Evolutionary conservation across 2,888 invertebrate species (phyloP).

Genomic region (Macrophya annulata): DNA sequence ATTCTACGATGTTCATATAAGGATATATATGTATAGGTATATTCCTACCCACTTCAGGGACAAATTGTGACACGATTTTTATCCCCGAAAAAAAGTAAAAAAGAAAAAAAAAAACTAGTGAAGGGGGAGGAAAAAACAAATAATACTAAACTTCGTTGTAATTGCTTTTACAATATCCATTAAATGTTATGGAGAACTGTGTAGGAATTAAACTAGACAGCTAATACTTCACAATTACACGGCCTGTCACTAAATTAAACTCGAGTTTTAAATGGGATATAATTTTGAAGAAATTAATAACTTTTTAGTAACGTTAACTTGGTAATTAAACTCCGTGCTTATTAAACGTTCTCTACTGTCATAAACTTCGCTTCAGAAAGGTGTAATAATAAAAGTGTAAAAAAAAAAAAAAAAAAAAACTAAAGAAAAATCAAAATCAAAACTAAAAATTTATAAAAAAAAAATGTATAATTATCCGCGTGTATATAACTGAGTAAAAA

Average conservation of each 20-base stretch:
- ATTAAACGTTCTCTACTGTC: constrained; percentile 31
- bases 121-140: not conserved
- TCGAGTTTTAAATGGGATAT: not conserved
- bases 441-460: not conserved
- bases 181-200: not conserved
- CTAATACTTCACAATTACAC: not conserved
- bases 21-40: too few relatives aligned
- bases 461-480: too few relatives aligned
- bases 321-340: constrained; percentile 19
- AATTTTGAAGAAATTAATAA: constrained; percentile 20
- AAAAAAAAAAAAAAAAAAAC: not conserved
- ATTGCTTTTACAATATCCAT: not conserved
- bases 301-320: constrained; percentile 20
- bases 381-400: not conserved
- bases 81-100: not conserved
- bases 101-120: not conserved
- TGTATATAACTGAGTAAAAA: too few relatives aligned
- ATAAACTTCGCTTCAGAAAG: not conserved
- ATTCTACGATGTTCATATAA: not conserved
- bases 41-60: not conserved
- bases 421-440: not conserved
- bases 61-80: constrained; percentile 8
- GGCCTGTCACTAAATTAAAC: constrained; percentile 11
- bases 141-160: not conserved
- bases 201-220: constrained; percentile 4